phyloP scores from a whole-genome alignment of 2,888 invertebrate species.

The Brenthis daphne region DNA sequence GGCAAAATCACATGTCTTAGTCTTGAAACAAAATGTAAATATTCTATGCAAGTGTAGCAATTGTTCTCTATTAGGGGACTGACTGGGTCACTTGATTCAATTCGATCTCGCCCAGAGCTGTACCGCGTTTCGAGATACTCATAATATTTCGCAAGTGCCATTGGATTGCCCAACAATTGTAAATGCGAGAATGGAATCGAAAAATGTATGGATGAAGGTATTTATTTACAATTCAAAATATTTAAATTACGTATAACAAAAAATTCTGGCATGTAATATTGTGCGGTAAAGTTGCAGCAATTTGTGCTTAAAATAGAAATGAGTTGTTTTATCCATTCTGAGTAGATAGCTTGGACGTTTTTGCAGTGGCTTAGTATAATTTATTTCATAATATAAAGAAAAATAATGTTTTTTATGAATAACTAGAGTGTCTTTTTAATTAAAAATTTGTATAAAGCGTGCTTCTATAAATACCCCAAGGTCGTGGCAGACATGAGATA shows the following conservation, averaged over 20 bases:
- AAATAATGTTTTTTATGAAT: no score
- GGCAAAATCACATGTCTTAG: not conserved
- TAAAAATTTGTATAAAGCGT: no score
- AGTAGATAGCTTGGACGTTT: no score
- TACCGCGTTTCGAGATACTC: slow-evolving; percentile 24
- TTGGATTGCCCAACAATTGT: slow-evolving; percentile 2
- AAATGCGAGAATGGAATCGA: not conserved
- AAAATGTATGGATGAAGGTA: slow-evolving; percentile 1
- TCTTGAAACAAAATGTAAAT: not conserved
- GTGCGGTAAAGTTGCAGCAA: no score
- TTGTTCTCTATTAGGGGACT: slow-evolving; percentile 33
- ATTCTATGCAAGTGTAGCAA: slow-evolving; percentile 30
- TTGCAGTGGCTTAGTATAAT: no score
- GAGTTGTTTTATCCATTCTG: no score
- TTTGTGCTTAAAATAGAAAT: no score
- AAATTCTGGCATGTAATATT: no score
- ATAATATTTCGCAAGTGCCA: slow-evolving; percentile 12
- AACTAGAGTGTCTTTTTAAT: no score
- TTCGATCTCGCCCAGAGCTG: slow-evolving; percentile 24
- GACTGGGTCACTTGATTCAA: slow-evolving; percentile 33
- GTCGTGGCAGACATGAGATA: no score
- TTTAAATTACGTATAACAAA: not conserved
- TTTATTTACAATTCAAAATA: not conserved
- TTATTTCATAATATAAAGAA: no score
- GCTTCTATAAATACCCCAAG: no score